A percentile compares a stretch with the other conserved stretches of the same genome.
Evolutionary conservation across 2,113 vertebrate species (phyloP).

Genomic region (Aptenodytes patagonicus): DNA sequence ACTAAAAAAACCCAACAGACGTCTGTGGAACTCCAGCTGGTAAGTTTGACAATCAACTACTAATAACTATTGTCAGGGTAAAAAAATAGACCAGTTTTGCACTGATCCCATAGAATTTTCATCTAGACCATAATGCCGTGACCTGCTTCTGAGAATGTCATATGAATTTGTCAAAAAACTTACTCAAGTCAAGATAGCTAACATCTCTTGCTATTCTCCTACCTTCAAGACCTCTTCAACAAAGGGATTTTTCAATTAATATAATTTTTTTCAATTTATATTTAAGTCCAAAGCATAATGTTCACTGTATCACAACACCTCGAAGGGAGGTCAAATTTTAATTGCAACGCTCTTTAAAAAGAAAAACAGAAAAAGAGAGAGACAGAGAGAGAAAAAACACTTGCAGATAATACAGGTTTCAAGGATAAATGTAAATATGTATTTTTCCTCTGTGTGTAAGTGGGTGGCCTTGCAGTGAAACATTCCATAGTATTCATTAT

Average conservation of each 20-base stretch:
- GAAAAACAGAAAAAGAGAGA: not conserved
- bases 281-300: not conserved
- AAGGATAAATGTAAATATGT: not conserved
- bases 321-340: not conserved
- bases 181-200: not conserved
- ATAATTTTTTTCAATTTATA: not conserved
- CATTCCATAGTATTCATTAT: not conserved
- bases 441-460: not conserved
- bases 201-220: not conserved
- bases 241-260: not conserved
- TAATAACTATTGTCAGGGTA: not conserved
- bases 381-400: not conserved
- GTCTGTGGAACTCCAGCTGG: not conserved
- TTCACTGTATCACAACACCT: not conserved
- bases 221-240: not conserved
- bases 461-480: not conserved
- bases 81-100: not conserved
- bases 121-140: not conserved
- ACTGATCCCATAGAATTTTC: not conserved
- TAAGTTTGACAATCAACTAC: not conserved
- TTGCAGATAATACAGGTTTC: not conserved
- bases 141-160: not conserved
- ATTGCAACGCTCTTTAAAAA: not conserved
- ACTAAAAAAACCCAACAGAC: not conserved
- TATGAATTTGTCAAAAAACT: not conserved